A percentile compares a stretch with the other conserved stretches of the same genome.
phyloP scores from a whole-genome alignment of 1,140 invertebrate species.

The Aplysia californica region DNA sequence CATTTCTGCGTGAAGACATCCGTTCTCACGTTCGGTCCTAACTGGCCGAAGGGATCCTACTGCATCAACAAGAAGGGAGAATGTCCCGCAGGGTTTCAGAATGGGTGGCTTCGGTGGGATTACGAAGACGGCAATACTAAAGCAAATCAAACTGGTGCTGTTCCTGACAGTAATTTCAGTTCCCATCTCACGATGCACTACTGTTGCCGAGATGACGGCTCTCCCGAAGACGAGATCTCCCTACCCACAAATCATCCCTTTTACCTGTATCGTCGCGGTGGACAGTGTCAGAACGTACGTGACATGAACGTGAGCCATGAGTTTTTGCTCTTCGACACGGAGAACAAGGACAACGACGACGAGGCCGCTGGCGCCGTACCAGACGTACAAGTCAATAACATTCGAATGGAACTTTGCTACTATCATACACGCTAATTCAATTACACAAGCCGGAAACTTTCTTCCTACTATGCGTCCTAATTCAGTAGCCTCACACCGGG shows the following conservation, averaged over 20 bases:
- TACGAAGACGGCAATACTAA: not conserved
- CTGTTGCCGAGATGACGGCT: slow-evolving; percentile 5
- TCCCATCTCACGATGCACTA: not conserved
- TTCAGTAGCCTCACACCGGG: too few species aligned
- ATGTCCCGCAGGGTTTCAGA: not conserved
- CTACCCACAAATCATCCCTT: not conserved
- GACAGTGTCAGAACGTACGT: not conserved
- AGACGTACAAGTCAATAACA: not conserved
- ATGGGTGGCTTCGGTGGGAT: not conserved
- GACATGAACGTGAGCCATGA: not conserved
- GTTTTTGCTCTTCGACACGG: not conserved
- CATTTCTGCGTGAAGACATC: not conserved
- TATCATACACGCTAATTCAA: too few species aligned
- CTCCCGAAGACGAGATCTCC: not conserved
- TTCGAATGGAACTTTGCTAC: not conserved
- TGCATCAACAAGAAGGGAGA: not conserved
- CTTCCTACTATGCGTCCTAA: too few species aligned
- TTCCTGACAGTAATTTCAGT: not conserved
- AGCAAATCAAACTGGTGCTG: not conserved
- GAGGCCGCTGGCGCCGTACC: not conserved
- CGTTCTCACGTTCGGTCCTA: not conserved
- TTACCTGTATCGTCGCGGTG: not conserved
- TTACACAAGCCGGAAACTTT: too few species aligned
- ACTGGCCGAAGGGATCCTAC: not conserved
- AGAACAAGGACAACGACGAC: not conserved